phyloP scores from a whole-genome alignment of 2,888 invertebrate genomes.

The Eupsilia transversa region DNA sequence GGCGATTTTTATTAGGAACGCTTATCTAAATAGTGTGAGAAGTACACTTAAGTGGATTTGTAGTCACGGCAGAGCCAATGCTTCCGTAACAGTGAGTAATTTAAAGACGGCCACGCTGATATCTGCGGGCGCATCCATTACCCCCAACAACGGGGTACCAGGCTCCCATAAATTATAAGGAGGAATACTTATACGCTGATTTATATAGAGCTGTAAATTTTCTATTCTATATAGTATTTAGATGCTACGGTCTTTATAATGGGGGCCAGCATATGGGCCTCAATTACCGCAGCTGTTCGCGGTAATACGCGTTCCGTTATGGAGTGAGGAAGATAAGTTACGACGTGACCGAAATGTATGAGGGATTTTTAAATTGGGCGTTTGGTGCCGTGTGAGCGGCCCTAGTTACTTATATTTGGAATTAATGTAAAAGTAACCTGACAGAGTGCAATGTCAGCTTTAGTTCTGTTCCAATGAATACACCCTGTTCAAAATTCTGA shows the following conservation, averaged over 20 bases:
- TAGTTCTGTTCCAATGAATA: not conserved
- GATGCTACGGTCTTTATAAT: slow-evolving; percentile 61
- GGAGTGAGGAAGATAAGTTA: slow-evolving; percentile 50
- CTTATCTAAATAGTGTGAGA: slow-evolving; percentile 87
- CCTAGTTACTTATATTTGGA: not conserved
- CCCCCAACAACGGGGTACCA: slow-evolving; percentile 84
- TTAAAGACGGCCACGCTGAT: slow-evolving; percentile 87
- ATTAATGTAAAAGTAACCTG: not conserved
- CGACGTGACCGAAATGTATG: slow-evolving; percentile 44
- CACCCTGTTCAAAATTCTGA: not conserved
- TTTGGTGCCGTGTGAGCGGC: not conserved
- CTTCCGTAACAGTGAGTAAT: slow-evolving; percentile 88
- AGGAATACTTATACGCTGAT: slow-evolving; percentile 87
- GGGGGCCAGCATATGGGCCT: slow-evolving; percentile 50
- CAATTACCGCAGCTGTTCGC: slow-evolving; percentile 54
- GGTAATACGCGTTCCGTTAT: slow-evolving; percentile 43
- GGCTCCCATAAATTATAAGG: slow-evolving; percentile 86
- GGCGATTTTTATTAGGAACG: slow-evolving; percentile 80
- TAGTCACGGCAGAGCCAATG: slow-evolving; percentile 82
- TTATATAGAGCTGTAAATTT: slow-evolving; percentile 86
- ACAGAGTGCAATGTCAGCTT: not conserved
- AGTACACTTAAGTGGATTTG: slow-evolving; percentile 86
- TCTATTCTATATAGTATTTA: slow-evolving; percentile 73
- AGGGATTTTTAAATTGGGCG: slow-evolving; percentile 46
- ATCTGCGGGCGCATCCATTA: slow-evolving; percentile 89